Percentiles rank a stretch among this genome's conserved stretches.
Evolutionary conservation across 2,888 invertebrate genomes (phyloP).

Genomic region (Dryadula phaetusa): DNA sequence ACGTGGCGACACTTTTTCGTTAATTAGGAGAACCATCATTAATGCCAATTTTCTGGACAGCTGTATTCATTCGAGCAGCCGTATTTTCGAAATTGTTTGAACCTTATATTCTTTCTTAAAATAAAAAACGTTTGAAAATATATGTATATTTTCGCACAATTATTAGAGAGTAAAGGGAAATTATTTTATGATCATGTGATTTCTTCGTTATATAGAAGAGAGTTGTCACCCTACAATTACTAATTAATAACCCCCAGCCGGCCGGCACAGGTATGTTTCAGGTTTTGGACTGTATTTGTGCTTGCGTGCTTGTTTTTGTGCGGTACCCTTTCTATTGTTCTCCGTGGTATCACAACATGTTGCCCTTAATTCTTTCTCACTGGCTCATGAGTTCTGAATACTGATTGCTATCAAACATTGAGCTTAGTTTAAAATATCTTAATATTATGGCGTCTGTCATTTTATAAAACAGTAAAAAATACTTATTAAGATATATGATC

Average conservation of each 20-base stretch:
- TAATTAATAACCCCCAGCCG: constrained; percentile 73
- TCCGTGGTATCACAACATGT: constrained; percentile 77
- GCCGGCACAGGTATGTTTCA: constrained; percentile 61
- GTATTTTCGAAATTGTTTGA: background rate
- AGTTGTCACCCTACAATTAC: constrained; percentile 74
- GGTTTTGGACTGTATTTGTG: constrained; percentile 62
- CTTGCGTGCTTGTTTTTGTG: constrained; percentile 73
- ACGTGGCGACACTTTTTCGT: constrained; percentile 77
- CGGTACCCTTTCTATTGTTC: constrained; percentile 75
- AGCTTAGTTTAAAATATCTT: constrained; percentile 42
- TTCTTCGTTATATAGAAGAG: constrained; percentile 15
- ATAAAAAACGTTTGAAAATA: background rate
- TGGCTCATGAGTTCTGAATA: constrained; percentile 75
- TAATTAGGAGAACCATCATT: constrained; percentile 81
- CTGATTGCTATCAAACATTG: constrained; percentile 59
- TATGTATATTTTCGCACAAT: background rate
- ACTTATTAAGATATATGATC: background rate
- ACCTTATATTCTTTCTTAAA: background rate
- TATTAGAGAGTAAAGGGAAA: background rate
- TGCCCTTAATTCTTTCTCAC: constrained; percentile 80
- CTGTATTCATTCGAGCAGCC: constrained; percentile 40
- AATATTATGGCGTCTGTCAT: constrained; percentile 41
- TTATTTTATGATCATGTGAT: constrained; percentile 12
- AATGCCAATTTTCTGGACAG: constrained; percentile 71
- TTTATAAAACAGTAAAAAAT: constrained; percentile 20